Evolutionary conservation across 2,888 invertebrate genomes (phyloP), one percentile per base, ranked within the genome.

Genomic region (Euproctis similis): DNA sequence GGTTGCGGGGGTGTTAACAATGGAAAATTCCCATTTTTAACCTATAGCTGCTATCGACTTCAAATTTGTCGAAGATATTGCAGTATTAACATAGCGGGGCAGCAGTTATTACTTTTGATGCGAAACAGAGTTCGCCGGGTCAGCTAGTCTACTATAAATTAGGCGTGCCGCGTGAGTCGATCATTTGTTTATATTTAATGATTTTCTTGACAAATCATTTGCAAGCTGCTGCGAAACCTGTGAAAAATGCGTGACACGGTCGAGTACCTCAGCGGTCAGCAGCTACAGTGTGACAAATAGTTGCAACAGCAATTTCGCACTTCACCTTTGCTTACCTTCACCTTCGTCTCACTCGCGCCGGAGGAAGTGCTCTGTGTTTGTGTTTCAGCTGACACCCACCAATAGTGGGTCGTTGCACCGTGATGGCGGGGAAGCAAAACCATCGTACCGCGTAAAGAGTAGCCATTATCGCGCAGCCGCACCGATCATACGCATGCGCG

Each of bases 401-500:
- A 38, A 39, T 45, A 42, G 38, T 50, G 54, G 64, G 61, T 66
- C 62, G 62, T 63, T 67, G 64, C 62, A 61, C 64, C 50, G 47
- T 59, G 49, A 54, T 59, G 62, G 69, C 66, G 73, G 71, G 71
- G 73, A 64, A 77, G 77, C 65, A 80, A 77, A 78, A 80, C 75
- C 57, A 37, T 45, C 54, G 70, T 43, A 62, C 46, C 54, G 53
- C 42, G 51, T 49, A 59, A 59, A 57, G 43, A 55, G 49, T 59
- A 61, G 70, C 69, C 75, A 77, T 75, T 69, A 63, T 56, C 61
- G 67, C 59, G 62, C 66, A 44, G 59, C 57, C 55, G 53, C 58
- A 59, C 51, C 49, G 59, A 3, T 6, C n/a, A 4, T 34, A 70
- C 78, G 76, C 76, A 67, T 71, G 77, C 76, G 76, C 74, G 67